phyloP scores from a whole-genome alignment of 2,113 vertebrate genomes.

The Clarias magur region DNA sequence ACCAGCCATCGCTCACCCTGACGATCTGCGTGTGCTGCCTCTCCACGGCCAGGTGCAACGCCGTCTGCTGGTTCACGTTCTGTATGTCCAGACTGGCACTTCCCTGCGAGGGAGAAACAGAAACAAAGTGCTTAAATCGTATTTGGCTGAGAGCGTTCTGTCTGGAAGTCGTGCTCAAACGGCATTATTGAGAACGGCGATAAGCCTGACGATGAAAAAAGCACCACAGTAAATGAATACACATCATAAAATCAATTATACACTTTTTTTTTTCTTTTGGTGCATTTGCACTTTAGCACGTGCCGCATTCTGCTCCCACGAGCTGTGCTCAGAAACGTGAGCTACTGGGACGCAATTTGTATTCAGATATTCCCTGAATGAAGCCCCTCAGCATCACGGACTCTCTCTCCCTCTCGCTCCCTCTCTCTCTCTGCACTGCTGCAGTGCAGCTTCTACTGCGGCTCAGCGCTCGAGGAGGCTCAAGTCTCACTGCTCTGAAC shows the following conservation, averaged over 20 bases:
- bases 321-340: constrained; percentile 35
- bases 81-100: constrained; percentile 97
- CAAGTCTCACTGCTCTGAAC: constrained; percentile 69
- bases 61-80: constrained; percentile 98
- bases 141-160: constrained; percentile 24
- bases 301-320: constrained; percentile 10
- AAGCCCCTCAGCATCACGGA: constrained; percentile 69
- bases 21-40: constrained; percentile 98
- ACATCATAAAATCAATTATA: neutral
- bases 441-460: constrained; percentile 71
- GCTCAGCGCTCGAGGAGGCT: constrained; percentile 68
- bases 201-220: neutral
- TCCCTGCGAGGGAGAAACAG: constrained; percentile 74
- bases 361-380: constrained; percentile 60
- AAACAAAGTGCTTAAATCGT: constrained; percentile 27
- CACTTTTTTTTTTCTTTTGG: neutral
- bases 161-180: constrained; percentile 21
- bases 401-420: constrained; percentile 56
- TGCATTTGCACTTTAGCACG: neutral
- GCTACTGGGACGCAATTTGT: constrained; percentile 46
- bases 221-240: neutral
- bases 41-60: constrained; percentile 95
- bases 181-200: constrained; percentile 12
- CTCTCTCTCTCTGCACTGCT: constrained; percentile 65
- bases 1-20: constrained; percentile 76